Base-by-base conservation (phyloP, 2,888 invertebrate genomes). In the Nomada lathburiana region DNA sequence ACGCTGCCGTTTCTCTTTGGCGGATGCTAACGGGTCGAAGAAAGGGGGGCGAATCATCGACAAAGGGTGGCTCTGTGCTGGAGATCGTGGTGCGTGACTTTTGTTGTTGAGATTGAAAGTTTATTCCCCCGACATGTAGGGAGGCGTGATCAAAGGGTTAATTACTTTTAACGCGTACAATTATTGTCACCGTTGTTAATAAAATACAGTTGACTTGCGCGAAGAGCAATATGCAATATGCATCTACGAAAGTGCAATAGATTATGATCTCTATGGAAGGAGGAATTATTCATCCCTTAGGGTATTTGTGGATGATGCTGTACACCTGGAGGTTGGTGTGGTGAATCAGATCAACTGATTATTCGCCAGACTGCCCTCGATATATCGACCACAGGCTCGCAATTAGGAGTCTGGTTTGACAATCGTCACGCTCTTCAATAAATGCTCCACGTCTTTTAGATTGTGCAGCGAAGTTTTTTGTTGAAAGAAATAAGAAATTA, bases 361-460 rank as follows among this genome's bases (percentile, higher is more conserved):
- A 80, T 70, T 42, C 44, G 57, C 62, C 68, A 20, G 70, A 52
- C 42, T 77, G 65, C 10, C 65, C 59, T 73, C 71, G 69, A 80
- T 76, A 74, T 82, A 86, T 86, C 76, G 71, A 71, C 74, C 77
- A 59, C 73, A 76, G 52, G 68, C 55, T 64, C 57, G 86, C 63
- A 83, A 82, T 86, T 85, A 82, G 76, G 70, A 60, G 63, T 77
- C 63, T 72, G 47, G 71, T 59, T 57, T 68, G 57, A 70, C 60
- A 63, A 9, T 20, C 53, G 20, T 50, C 36, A 29, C 18, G 36
- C 65, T 71, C 62, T 68, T 36, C 36, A 36, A 36, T 7, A 7
- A 36, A 36, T 36, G 36, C 36, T 5, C 7, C 36, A 5, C 7
- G 36, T 36, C 7, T 36, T 36, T 36, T 36, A 36, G 36, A 7